phyloP scores from a whole-genome alignment of 2,888 invertebrate genomes.

The Microdon myrmicae region DNA sequence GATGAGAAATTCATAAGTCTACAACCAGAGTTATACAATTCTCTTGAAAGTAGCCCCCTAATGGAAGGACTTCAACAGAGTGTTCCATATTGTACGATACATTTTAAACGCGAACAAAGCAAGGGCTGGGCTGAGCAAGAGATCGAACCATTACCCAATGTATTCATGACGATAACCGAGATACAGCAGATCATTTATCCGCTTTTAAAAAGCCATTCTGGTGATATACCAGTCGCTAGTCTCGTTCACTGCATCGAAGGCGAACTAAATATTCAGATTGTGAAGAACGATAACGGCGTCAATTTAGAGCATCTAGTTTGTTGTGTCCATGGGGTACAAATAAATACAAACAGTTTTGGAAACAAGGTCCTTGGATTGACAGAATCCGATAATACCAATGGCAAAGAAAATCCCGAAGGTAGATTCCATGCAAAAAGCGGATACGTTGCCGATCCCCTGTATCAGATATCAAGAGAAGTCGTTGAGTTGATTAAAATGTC shows the following conservation, averaged over 20 bases:
- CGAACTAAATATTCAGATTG: constrained; percentile 60
- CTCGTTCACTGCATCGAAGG: constrained; percentile 65
- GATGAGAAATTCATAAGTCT: constrained; percentile 80
- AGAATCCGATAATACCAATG: constrained; percentile 57
- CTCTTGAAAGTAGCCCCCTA: constrained; percentile 67
- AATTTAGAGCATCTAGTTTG: constrained; percentile 90
- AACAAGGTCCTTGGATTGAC: constrained; percentile 65
- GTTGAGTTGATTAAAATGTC: constrained; percentile 85
- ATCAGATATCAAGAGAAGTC: constrained; percentile 86
- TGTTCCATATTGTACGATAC: constrained; percentile 74
- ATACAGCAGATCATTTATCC: constrained; percentile 64
- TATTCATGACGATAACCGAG: constrained; percentile 66
- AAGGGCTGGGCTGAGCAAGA: constrained; percentile 84
- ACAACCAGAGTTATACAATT: constrained; percentile 72
- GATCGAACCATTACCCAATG: constrained; percentile 72
- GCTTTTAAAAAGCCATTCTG: constrained; percentile 62
- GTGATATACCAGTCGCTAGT: constrained; percentile 65
- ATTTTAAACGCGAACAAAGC: constrained; percentile 71
- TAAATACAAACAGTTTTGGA: constrained; percentile 66
- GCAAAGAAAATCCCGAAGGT: constrained; percentile 59
- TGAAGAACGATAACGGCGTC: constrained; percentile 74
- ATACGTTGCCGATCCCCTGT: constrained; percentile 64
- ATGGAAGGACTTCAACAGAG: constrained; percentile 68
- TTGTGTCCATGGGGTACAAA: constrained; percentile 78
- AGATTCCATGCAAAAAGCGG: constrained; percentile 59